phyloP scores from a whole-genome alignment of 1,140 invertebrate genomes.

The Drosophila triauraria region DNA sequence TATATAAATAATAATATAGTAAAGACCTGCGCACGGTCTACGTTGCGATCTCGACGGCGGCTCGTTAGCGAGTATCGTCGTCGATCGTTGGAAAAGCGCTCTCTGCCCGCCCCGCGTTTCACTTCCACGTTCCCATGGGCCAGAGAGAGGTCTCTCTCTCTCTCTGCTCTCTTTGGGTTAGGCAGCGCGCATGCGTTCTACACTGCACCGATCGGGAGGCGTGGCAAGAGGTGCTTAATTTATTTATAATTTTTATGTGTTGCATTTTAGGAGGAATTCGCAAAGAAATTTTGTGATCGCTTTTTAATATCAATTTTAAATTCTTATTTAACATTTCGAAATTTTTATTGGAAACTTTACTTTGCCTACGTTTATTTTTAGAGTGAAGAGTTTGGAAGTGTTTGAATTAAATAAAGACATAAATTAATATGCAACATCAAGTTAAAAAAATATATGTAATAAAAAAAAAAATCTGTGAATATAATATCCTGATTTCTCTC shows the following conservation, averaged over 20 bases:
- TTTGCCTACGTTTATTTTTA: too few relatives aligned
- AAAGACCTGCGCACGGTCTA: not conserved
- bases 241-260: not conserved
- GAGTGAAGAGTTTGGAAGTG: too few relatives aligned
- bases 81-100: constrained; percentile 1
- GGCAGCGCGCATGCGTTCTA: constrained; percentile 3
- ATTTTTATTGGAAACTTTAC: too few relatives aligned
- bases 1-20: constrained; percentile 6
- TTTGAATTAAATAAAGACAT: too few relatives aligned
- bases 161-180: not conserved
- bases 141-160: not conserved
- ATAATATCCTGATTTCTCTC: not conserved
- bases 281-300: too few relatives aligned
- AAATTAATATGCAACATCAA: too few relatives aligned
- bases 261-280: not conserved
- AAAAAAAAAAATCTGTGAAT: too few relatives aligned
- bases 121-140: not conserved
- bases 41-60: constrained; percentile 12
- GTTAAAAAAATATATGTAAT: too few relatives aligned
- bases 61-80: not conserved
- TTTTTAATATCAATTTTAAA: too few relatives aligned
- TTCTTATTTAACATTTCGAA: too few relatives aligned
- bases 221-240: not conserved
- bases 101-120: not conserved
- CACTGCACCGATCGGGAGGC: constrained; percentile 5